Evolutionary conservation across 2,888 invertebrate species (phyloP).

Genomic region (Amphipyra berbera): DNA sequence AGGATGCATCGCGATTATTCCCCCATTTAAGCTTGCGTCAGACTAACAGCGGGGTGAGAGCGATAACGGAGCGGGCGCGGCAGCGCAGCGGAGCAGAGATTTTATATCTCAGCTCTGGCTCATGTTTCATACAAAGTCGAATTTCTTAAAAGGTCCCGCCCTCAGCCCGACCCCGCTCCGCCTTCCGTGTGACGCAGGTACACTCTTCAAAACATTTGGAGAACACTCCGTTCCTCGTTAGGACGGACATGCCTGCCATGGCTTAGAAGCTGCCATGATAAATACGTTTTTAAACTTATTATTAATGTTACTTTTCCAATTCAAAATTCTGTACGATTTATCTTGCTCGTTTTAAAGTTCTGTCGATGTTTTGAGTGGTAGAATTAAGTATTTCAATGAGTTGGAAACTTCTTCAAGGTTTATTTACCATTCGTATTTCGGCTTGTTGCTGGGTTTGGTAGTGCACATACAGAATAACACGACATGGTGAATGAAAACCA

Average conservation of each 20-base stretch:
- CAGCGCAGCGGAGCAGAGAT: not conserved
- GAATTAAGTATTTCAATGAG: conserved; percentile 43
- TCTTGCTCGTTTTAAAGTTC: conserved; percentile 54
- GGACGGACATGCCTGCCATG: conserved; percentile 69
- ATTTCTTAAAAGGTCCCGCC: conserved; percentile 7
- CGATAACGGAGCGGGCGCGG: not conserved
- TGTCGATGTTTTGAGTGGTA: conserved; percentile 39
- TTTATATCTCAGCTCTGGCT: not conserved
- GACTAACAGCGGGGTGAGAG: conserved; percentile 6
- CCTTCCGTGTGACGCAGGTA: conserved; percentile 48
- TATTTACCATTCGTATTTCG: not conserved
- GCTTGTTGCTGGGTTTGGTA: not conserved
- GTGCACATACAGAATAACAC: too few relatives aligned
- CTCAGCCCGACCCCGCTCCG: conserved; percentile 41
- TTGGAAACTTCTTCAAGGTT: conserved; percentile 34
- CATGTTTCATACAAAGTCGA: conserved; percentile 2
- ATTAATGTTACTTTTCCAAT: conserved; percentile 63
- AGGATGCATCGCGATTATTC: conserved; percentile 81
- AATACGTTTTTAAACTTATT: conserved; percentile 70
- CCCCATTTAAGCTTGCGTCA: conserved; percentile 68
- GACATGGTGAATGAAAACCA: too few relatives aligned
- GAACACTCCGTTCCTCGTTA: conserved; percentile 76
- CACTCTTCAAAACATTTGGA: conserved; percentile 68
- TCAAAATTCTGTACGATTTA: conserved; percentile 55
- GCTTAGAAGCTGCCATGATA: conserved; percentile 59